Evolutionary conservation across 35 echinoderm and acorn worm species (phyloP).

Genomic region (Heliocidaris tuberculata): DNA sequence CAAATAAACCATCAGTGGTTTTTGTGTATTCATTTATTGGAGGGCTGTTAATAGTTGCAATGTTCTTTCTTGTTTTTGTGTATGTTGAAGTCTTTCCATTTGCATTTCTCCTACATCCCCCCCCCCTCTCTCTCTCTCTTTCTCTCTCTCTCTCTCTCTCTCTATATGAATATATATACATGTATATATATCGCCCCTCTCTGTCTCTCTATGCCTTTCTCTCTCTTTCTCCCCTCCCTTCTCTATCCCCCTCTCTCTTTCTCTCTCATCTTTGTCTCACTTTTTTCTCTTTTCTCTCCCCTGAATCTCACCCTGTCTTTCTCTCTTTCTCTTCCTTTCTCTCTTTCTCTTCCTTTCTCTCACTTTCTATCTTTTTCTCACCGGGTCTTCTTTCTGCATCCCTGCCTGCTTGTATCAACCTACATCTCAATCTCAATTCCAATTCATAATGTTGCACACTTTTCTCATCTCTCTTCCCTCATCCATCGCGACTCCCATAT

Average conservation of each 20-base stretch:
- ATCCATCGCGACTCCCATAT: background rate
- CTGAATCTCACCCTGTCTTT: background rate
- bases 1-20: background rate
- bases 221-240: background rate
- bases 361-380: background rate
- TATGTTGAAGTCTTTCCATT: too few species aligned
- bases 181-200: too few species aligned
- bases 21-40: too few species aligned
- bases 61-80: too few species aligned
- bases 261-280: background rate
- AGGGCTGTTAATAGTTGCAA: too few species aligned
- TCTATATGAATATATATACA: too few species aligned
- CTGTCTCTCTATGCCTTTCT: background rate
- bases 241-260: background rate
- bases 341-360: background rate
- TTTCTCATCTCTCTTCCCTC: background rate
- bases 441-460: background rate
- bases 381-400: background rate
- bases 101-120: too few species aligned
- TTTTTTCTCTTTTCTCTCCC: too few species aligned
- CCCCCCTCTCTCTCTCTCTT: too few species aligned
- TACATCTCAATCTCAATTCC: background rate
- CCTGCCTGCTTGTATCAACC: too few species aligned
- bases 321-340: background rate
- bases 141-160: background rate